Evolutionary conservation across 2,888 invertebrate species (phyloP), one percentile per base, ranked within the genome.

Genomic region (Tipula unca): DNA sequence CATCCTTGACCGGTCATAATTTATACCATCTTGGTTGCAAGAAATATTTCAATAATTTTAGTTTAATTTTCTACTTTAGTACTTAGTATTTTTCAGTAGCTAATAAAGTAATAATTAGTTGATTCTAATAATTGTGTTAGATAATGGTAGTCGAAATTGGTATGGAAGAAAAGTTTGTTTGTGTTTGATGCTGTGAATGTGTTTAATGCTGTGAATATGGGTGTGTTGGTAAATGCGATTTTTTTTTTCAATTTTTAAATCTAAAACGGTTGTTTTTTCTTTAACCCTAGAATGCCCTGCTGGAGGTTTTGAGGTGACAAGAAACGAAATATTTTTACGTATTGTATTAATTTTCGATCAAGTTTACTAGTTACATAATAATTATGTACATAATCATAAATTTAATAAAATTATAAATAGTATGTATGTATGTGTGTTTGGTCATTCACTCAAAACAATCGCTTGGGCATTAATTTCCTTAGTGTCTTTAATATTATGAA

Each of bases 1-100:
- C 85, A 85, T 85, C 85, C 85, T 85, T 85, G 85, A 39, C 85
- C 85, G 85, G 85, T 84, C 20, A 69, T 69, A 36, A 35, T 29
- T 39, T 42, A 48, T 25, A n/a, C 29, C 5, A 6, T 32, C 1
- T 42, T 48, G 48, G 14, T 25, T 17, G 29, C 29, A 32, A 84
- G 17, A 17, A 17, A 48, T 5, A 13, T 69, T 25, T 25, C 10
- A 69, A 69, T 5, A n/a, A 25, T 69, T 8, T 69, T 69, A 13
- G 69, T 25, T 69, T 39, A 13, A 35, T 35, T 42, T 42, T 42
- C 10, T 54, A 17, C 17, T 54, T 32, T 32, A 6, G 5, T 2
- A 32, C 6, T 32, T 32, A 0, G 17, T 54, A 54, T 3, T 54
- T 17, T n/a, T 17, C 48, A 54, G 5, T 54, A 54, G 17, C 48